Evolutionary conservation across 2,113 vertebrate species (phyloP), one percentile per base, ranked within the genome.

Genomic region (Colinus virginianus): DNA sequence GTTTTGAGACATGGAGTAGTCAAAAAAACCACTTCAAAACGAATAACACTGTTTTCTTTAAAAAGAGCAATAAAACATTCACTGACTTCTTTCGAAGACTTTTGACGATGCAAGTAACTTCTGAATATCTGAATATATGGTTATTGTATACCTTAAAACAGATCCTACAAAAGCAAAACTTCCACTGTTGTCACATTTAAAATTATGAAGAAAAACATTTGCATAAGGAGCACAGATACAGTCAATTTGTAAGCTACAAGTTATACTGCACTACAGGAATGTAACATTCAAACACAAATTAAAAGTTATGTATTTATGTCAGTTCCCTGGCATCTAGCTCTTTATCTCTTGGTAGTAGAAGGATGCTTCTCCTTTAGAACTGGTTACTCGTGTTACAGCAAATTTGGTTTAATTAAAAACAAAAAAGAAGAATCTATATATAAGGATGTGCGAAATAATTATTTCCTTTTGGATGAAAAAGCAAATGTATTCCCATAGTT

Each of bases 131-230:
- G 43, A 40, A 38, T 82, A 38, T 84, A 67, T 72, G 34, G 42
- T 20, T 82, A 88, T 76, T 84, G 62, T 79, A 72, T 78, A 90
- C 21, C 34, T 95, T 92, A 76, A 78, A 84, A 1, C 5, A 70
- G 63, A 87, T 76, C n/a, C 45, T 82, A 42, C 70, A 90, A 82
- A 92, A 84, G 20, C 34, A 88, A 87, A 87, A 82, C 38, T 85
- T 64, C 49, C 75, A 74, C 49, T 79, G 70, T 55, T 87, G 42
- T 51, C 59, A 82, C n/a, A 84, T 89, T 90, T 79, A 69, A 90
- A 88, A 92, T 85, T 30, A 74, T 38, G 94, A 92, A 94, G 70
- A 26, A 72, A 84, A 92, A 49, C 25, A 79, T 92, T 70, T 82
- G 38, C 78, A 84, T 87, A 72, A 90, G 86, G 55, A 89, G 14